phyloP scores from a whole-genome alignment of 2,888 invertebrate species.

The Iselma pallidipennis region DNA sequence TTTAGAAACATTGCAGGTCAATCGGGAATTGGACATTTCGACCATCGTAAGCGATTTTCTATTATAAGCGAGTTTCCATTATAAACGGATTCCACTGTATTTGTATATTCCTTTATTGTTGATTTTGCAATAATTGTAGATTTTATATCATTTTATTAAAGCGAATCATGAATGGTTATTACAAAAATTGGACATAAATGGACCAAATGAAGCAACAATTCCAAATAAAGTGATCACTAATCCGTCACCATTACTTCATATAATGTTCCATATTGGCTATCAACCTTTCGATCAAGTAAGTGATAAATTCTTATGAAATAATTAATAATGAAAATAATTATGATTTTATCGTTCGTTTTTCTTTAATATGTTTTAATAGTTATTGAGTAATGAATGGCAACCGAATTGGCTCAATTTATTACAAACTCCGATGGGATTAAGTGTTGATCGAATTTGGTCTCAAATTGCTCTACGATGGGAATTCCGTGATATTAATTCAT shows the following conservation, averaged over 20 bases:
- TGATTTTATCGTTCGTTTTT: background rate
- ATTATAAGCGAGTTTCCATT: too few relatives aligned
- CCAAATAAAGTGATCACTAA: conserved; percentile 47
- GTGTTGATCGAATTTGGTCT: conserved; percentile 55
- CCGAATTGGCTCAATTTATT: conserved; percentile 59
- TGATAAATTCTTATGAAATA: too few relatives aligned
- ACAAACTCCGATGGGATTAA: conserved; percentile 57
- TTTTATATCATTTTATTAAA: conserved; percentile 71
- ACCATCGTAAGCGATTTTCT: too few relatives aligned
- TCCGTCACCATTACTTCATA: conserved; percentile 65
- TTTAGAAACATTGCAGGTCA: too few relatives aligned
- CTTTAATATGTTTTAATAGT: conserved; percentile 45
- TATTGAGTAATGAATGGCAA: conserved; percentile 57
- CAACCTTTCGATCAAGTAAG: conserved; percentile 75
- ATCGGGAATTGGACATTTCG: too few relatives aligned
- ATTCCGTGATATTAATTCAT: conserved; percentile 52
- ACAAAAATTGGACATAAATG: conserved; percentile 60
- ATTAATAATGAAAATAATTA: background rate
- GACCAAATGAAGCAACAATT: conserved; percentile 49
- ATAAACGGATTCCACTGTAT: too few relatives aligned
- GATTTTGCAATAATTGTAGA: conserved; percentile 56
- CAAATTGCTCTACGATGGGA: conserved; percentile 60
- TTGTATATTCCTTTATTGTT: too few relatives aligned
- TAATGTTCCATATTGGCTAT: conserved; percentile 81
- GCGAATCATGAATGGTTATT: conserved; percentile 71